phyloP scores from a whole-genome alignment of 1,140 invertebrate species.

The Dendroctonus valens region DNA sequence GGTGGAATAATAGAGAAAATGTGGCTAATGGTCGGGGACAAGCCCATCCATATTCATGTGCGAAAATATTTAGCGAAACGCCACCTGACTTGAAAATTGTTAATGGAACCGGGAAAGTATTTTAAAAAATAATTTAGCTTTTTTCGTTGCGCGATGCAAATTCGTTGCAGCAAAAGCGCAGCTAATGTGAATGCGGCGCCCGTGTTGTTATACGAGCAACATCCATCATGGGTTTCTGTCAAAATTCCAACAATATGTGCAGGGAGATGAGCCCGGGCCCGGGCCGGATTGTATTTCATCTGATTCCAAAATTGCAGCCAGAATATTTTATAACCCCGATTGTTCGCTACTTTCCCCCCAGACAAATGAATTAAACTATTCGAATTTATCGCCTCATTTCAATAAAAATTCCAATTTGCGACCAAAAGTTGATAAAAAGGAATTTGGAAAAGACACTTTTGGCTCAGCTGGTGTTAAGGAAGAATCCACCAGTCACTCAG shows the following conservation, averaged over 20 bases:
- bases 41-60: slow-evolving; percentile 9
- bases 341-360: slow-evolving; percentile 31
- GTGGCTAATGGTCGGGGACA: background rate
- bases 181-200: slow-evolving; percentile 21
- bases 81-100: slow-evolving; percentile 4
- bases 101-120: slow-evolving; percentile 24
- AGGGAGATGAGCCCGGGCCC: slow-evolving; percentile 18
- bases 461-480: no score
- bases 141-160: slow-evolving; percentile 20
- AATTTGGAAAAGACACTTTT: no score
- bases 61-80: slow-evolving; percentile 1
- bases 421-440: no score
- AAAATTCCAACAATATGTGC: slow-evolving; percentile 38
- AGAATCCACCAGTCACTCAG: no score
- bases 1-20: background rate
- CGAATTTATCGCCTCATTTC: slow-evolving; percentile 28
- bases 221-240: slow-evolving; percentile 35
- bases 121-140: slow-evolving; percentile 22
- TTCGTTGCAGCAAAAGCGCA: slow-evolving; percentile 13
- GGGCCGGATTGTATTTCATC: slow-evolving; percentile 36
- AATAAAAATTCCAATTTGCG: no score
- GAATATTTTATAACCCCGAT: slow-evolving; percentile 38
- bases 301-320: slow-evolving; percentile 27
- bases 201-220: slow-evolving; percentile 30
- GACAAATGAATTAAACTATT: slow-evolving; percentile 36